Conservation (phyloP, 2,888 invertebrate species). For the Eupithecia inturbata region DNA sequence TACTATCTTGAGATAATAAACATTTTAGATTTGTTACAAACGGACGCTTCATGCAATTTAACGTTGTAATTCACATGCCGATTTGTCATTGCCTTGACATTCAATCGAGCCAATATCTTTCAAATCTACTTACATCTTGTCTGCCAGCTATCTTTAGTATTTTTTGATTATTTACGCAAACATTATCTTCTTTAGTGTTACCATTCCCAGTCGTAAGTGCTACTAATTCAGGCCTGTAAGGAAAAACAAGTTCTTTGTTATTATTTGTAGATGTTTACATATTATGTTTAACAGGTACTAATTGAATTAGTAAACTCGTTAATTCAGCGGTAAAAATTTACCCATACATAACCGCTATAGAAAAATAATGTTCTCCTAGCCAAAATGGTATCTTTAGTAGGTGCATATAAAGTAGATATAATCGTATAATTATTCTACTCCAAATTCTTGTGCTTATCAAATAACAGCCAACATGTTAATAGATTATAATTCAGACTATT, state of each 20-base stretch:
- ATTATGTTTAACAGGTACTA: background rate
- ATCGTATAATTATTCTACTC: background rate
- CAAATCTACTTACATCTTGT: conserved; percentile 82
- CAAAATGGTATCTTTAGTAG: background rate
- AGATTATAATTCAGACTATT: background rate
- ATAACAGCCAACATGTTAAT: background rate
- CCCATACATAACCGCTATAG: background rate
- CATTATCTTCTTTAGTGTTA: conserved; percentile 88
- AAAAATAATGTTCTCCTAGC: background rate
- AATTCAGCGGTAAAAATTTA: background rate
- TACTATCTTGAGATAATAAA: too few species aligned
- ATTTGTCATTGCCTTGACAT: background rate
- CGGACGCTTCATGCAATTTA: background rate
- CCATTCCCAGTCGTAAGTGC: conserved; percentile 91
- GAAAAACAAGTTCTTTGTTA: background rate
- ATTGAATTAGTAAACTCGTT: background rate
- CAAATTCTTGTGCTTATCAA: background rate
- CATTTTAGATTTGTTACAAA: too few species aligned
- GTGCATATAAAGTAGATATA: background rate
- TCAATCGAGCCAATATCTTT: background rate
- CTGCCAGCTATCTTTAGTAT: conserved; percentile 85
- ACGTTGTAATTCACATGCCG: background rate
- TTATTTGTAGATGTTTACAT: background rate
- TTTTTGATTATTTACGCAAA: conserved; percentile 87
- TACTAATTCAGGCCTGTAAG: conserved; percentile 78